Evolutionary conservation across 2,113 vertebrate species (phyloP).

Genomic region (Actenoides lindsayi): DNA sequence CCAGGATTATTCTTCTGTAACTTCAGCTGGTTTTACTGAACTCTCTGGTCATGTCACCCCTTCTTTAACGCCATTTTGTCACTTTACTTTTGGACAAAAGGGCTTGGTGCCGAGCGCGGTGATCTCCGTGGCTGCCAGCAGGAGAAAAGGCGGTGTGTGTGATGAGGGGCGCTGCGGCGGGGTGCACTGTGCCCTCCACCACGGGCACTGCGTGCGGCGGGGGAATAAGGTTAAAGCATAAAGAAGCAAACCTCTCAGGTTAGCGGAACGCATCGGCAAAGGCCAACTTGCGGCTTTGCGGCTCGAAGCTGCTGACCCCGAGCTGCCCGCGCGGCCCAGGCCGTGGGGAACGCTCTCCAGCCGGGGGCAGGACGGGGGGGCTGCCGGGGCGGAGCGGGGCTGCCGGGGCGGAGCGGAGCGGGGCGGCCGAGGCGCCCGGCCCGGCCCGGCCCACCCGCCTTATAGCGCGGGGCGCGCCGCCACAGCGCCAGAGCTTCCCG

Average conservation of each 20-base stretch:
- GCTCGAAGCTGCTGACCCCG: not conserved
- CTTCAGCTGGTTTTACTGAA: accelerated
- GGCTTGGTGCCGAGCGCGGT: accelerated
- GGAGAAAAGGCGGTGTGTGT: accelerated
- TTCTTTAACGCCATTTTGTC: accelerated
- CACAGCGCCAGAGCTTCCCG: not conserved
- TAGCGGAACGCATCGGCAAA: accelerated
- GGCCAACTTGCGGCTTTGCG: not conserved
- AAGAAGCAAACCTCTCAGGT: not conserved
- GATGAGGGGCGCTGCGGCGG: not conserved
- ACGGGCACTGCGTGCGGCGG: accelerated
- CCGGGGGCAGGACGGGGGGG: not conserved
- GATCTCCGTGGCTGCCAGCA: accelerated
- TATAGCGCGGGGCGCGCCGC: not conserved
- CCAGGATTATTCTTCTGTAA: accelerated
- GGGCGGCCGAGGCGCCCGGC: no score
- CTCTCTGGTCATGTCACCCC: accelerated
- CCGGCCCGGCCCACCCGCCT: not conserved
- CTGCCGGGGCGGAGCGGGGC: not conserved
- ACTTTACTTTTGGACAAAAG: accelerated
- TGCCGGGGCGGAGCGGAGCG: not conserved
- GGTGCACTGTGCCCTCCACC: not conserved
- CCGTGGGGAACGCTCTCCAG: no score
- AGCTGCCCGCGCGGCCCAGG: no score
- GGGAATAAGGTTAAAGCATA: no score